These are phyloP conservation scores for Gobio occitaniae DNA, from an alignment of 2,797 vertebrate species.

Conservation along the genomic window DNA sequence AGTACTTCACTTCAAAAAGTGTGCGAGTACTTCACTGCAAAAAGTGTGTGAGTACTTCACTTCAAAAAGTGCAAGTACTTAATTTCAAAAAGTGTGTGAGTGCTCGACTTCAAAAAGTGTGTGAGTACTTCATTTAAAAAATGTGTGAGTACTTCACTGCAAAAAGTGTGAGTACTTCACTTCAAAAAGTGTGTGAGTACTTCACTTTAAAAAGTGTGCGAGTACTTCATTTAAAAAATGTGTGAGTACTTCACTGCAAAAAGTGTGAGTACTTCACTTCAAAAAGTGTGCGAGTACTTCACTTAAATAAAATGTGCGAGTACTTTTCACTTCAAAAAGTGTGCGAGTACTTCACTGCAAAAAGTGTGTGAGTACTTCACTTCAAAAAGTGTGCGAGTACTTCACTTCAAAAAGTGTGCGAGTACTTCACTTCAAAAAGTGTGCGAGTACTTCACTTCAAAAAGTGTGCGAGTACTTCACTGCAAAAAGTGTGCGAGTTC, in stretches of 20 bases:
- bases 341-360: background rate
- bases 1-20: too few relatives aligned
- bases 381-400: background rate
- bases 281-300: too few relatives aligned
- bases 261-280: too few relatives aligned
- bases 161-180: background rate
- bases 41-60: too few relatives aligned
- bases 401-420: background rate
- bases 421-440: too few relatives aligned
- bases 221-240: too few relatives aligned
- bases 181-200: accelerated
- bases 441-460: background rate
- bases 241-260: too few relatives aligned
- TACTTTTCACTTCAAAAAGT: background rate
- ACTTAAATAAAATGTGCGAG: too few relatives aligned
- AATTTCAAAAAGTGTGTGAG: too few relatives aligned
- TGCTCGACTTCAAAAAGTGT: background rate
- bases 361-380: background rate
- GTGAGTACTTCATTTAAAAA: background rate
- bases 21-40: too few relatives aligned
- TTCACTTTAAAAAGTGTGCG: too few relatives aligned
- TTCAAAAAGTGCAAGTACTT: background rate
- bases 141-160: background rate
- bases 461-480: background rate
- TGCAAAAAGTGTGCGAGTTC: background rate